These are phyloP conservation scores for Lithophane ornitopus DNA, from an alignment of 2,888 invertebrate genomes.

Conservation along the genomic window DNA sequence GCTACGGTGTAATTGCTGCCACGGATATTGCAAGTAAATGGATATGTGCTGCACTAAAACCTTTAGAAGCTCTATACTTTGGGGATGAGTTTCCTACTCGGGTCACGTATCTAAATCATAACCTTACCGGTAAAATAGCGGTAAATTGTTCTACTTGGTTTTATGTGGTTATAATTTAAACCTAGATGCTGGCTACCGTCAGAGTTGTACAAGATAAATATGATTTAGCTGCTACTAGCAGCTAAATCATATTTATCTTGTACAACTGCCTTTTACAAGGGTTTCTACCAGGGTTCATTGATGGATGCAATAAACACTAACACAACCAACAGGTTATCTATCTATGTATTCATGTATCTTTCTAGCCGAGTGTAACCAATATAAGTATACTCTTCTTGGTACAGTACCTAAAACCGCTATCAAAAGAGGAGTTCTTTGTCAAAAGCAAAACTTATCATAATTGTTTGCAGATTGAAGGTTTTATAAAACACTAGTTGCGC, in stretches of 20 bases:
- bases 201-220: neutral
- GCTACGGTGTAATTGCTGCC: slow-evolving; percentile 47
- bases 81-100: slow-evolving; percentile 42
- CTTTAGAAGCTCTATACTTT: slow-evolving; percentile 43
- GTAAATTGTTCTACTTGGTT: slow-evolving; percentile 45
- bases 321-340: too few species aligned
- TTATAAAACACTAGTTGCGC: neutral
- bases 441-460: neutral
- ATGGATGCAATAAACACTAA: too few species aligned
- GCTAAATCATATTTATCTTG: too few species aligned
- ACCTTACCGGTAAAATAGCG: slow-evolving; percentile 44
- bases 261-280: too few species aligned
- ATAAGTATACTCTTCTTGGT: neutral
- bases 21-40: slow-evolving; percentile 46
- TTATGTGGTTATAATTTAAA: slow-evolving; percentile 4
- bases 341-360: neutral
- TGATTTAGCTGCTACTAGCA: neutral
- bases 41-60: slow-evolving; percentile 58
- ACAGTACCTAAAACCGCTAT: neutral
- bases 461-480: neutral
- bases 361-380: neutral
- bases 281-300: too few species aligned
- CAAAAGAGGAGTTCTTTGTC: neutral
- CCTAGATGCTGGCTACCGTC: slow-evolving; percentile 6
- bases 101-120: slow-evolving; percentile 69